These are phyloP conservation scores for Neolamprologus tretocephalus DNA, from an alignment of 2,113 vertebrate species.

Conservation along the genomic window DNA sequence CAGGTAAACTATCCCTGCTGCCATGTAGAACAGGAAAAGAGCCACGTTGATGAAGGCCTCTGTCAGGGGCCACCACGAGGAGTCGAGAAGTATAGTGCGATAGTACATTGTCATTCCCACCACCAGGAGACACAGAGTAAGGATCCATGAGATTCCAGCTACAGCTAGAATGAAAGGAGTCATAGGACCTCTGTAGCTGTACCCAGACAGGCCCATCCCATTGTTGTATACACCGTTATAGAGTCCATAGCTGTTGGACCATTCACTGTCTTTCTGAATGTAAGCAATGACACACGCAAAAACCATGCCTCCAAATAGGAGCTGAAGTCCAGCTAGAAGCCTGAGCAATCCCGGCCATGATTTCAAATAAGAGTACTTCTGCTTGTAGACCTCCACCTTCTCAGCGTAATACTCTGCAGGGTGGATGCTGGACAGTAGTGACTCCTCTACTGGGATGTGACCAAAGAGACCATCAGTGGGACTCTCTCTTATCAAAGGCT, in stretches of 20 bases:
- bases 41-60: constrained; percentile 69
- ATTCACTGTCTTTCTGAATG: constrained; percentile 75
- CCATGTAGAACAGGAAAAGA: constrained; percentile 75
- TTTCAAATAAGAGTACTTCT: constrained; percentile 67
- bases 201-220: constrained; percentile 37
- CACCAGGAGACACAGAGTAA: constrained; percentile 62
- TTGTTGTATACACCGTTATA: constrained; percentile 44
- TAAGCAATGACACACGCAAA: constrained; percentile 72
- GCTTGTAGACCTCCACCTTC: constrained; percentile 62
- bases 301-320: constrained; percentile 73
- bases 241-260: constrained; percentile 63
- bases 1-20: constrained; percentile 70
- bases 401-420: constrained; percentile 64
- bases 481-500: constrained; percentile 24
- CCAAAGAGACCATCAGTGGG: background rate
- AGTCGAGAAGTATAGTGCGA: constrained; percentile 68
- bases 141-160: constrained; percentile 61
- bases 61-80: constrained; percentile 77
- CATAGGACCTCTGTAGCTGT: constrained; percentile 72
- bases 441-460: constrained; percentile 31
- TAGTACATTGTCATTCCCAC: constrained; percentile 75
- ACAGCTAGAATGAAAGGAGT: constrained; percentile 73
- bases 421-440: constrained; percentile 58
- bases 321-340: constrained; percentile 65
- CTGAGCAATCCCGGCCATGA: constrained; percentile 70